Base-by-base conservation (phyloP, 2,113 vertebrate genomes). In the Charina bottae region DNA sequence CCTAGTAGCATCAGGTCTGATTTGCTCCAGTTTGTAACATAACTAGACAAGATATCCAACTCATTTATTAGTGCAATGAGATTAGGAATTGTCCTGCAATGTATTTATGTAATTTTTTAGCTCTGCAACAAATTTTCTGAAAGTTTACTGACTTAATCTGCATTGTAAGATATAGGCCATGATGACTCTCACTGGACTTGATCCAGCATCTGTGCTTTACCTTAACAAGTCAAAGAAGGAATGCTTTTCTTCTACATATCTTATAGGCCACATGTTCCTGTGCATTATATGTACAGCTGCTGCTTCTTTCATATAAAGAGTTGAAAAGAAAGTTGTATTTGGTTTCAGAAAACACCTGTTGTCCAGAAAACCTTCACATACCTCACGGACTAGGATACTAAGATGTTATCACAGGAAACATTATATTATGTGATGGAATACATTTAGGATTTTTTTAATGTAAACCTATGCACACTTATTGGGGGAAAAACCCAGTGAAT, bases 311-410 rank as follows among this genome's bases (percentile, higher is more conserved):
- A 92, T 93, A 94, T 92, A 95, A 87, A 95, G 83, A 95, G 91
- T 96, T 96, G 94, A 96, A 96, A 94, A 92, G 94, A 94, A 95
- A 93, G 92, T 93, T 97, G 95, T 96, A 97, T 97, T 97, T 97
- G 96, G 96, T 97, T 97, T 97, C 97, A 96, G 93, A 97, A 98
- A 96, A 95, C 98, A 98, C 97, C 97, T 98, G 98, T 98, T 97
- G 96, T 94, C 94, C 95, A 90, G 96, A 93, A 93, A 93, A 93
- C 58, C 21, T 95, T 96, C 95, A 93, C 96, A 97, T 97, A 98
- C 97, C 97, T 98, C 97, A 97, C 7, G 83, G 95, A 94, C 87
- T 96, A 95, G 95, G 94, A 95, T 93, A 95, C 96, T 97, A 97
- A 97, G 94, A 68, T 90, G 96, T 97, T 96, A 97, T 90, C 59